A percentile compares a stretch with the other conserved stretches of the same genome.
Evolutionary conservation across 2,888 invertebrate genomes (phyloP).

Genomic region (Bembecia ichneumoniformis): DNA sequence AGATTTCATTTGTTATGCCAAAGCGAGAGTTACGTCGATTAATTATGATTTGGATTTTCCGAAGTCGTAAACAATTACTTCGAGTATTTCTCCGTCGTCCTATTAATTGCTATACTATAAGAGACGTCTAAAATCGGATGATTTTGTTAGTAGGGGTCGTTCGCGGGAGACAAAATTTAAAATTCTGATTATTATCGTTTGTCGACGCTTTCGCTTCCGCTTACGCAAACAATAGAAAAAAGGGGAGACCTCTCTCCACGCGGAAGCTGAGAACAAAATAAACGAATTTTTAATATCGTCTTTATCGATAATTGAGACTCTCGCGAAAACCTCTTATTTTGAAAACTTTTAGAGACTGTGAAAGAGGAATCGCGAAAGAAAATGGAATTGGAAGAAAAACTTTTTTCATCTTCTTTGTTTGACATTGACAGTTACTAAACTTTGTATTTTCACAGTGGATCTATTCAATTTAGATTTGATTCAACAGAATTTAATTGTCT

Average conservation of each 20-base stretch:
- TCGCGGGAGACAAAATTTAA: conserved; percentile 59
- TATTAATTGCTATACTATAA: conserved; percentile 60
- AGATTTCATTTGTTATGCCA: background rate
- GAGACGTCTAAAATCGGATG: conserved; percentile 62
- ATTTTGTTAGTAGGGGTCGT: conserved; percentile 44
- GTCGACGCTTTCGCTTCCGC: conserved; percentile 54
- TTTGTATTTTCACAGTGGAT: conserved; percentile 65
- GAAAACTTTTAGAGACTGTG: conserved; percentile 67
- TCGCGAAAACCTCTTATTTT: conserved; percentile 70
- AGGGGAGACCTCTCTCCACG: conserved; percentile 58
- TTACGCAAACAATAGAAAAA: conserved; percentile 66
- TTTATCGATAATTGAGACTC: conserved; percentile 73
- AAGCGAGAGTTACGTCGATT: background rate
- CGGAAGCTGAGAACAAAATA: conserved; percentile 68
- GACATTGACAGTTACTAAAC: conserved; percentile 69
- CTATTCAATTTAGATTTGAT: conserved; percentile 68
- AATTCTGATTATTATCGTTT: conserved; percentile 68
- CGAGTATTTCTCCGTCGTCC: conserved; percentile 43
- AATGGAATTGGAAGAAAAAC: conserved; percentile 67
- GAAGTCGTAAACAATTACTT: conserved; percentile 38
- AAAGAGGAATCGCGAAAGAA: conserved; percentile 67
- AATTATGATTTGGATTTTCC: conserved; percentile 19
- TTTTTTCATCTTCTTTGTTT: conserved; percentile 73
- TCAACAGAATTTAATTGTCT: conserved; percentile 49
- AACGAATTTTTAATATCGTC: conserved; percentile 73